Base-by-base conservation (phyloP, 2,113 vertebrate species). In the Onychostoma macrolepis region DNA sequence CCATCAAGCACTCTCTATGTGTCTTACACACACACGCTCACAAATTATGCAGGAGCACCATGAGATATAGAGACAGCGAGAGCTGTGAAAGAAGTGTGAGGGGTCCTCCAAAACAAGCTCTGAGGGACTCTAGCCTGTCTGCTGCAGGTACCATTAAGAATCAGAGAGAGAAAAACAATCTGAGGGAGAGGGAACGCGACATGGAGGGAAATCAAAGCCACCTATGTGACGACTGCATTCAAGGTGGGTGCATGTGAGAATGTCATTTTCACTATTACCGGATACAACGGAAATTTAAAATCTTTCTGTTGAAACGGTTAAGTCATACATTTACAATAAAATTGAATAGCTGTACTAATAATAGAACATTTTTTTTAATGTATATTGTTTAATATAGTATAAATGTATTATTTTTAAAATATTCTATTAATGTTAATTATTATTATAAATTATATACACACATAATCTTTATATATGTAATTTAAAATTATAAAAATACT, bases 121-220 rank as follows among this genome's bases (percentile, higher is more conserved):
- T 56, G 45, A 75, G 78, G 85, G 85, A 81, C 75, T 56, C 76
- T 71, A 80, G 77, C 30, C 85, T 86, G 63, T 86, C 85, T 50
- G 24, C 48, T 71, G 67, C 21, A 86, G 71, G 85, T 74, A 75
- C 33, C 63, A 86, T 36, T 26, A 41, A 80, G 45, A 79, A 21
- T 24, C 56, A 15, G 17, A 50, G 56, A 28, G 78, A 45, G 6
- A 7, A n/a, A 74, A 45, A 17, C 53, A 30, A 24, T 72, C 67
- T 82, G n/a, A 61, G 48, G 78, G 78, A 72, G 33, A 77, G 45
- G 48, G 75, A 65, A n/a, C 4, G 63, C 76, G 53, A 78, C 21
- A 67, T n/a, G 43, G 33, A 50, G 76, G 53, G 67, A 61, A 56
- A 41, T 83, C 85, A 69, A 82, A 67, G 80, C 38, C 33, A 58